Evolutionary conservation across 2,113 vertebrate genomes (phyloP).

Genomic region (Eptesicus fuscus): DNA sequence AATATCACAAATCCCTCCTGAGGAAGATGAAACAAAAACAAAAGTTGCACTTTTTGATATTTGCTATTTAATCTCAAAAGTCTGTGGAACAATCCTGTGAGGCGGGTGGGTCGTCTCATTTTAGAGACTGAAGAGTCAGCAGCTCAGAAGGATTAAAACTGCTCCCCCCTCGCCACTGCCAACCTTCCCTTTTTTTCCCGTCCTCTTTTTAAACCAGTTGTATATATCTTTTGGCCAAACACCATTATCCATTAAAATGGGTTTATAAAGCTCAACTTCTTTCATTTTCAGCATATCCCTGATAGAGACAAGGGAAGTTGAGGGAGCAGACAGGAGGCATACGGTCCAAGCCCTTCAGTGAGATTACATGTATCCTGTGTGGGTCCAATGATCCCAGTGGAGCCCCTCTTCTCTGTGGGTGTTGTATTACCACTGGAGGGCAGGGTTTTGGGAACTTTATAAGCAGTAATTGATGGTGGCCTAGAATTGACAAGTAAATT

Average conservation of each 20-base stretch:
- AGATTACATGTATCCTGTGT: rapidly evolving
- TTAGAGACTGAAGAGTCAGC: neutral
- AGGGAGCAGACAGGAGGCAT: rapidly evolving
- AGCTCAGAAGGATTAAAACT: too few species aligned
- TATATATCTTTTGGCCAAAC: neutral
- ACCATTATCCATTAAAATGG: neutral
- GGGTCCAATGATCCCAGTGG: rapidly evolving
- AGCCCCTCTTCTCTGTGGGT: rapidly evolving
- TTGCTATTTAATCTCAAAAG: neutral
- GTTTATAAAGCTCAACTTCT: neutral
- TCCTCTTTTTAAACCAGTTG: neutral
- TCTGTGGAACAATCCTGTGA: neutral
- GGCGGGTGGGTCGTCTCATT: neutral
- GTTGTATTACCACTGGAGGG: neutral
- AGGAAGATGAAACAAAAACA: neutral
- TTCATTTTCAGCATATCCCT: neutral
- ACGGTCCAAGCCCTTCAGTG: neutral
- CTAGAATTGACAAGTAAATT: neutral
- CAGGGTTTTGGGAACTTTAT: neutral
- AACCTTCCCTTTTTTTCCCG: rapidly evolving
- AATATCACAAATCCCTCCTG: neutral
- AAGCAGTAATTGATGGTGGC: neutral
- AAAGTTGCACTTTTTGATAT: neutral
- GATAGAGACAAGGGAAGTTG: neutral
- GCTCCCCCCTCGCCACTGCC: too few species aligned